Percentiles rank a stretch among this genome's conserved stretches.
Conservation (phyloP, 2,113 vertebrate genomes). For the Prietella phreatophila region DNA sequence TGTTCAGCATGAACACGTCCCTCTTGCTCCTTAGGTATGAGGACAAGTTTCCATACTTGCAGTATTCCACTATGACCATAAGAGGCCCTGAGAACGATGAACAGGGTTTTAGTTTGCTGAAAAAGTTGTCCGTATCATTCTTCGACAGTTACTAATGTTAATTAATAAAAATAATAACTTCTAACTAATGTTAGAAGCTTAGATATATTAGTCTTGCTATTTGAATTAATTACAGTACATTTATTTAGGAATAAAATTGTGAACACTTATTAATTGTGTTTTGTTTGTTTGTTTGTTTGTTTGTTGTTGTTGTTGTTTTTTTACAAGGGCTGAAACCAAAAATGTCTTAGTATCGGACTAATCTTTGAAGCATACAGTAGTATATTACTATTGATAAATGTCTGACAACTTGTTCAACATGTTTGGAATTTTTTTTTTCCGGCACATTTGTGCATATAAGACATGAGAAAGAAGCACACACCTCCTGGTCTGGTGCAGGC, state of each 20-base stretch:
- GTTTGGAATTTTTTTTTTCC: no score
- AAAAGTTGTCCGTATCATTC: background rate
- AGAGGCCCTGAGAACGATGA: constrained; percentile 78
- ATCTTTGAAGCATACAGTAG: background rate
- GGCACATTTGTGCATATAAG: background rate
- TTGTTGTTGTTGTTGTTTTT: background rate
- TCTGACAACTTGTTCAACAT: background rate
- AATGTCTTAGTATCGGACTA: background rate
- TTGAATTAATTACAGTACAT: background rate
- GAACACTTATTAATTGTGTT: background rate
- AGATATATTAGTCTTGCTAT: background rate
- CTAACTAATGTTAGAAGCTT: background rate
- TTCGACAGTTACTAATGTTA: background rate
- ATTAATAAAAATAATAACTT: background rate
- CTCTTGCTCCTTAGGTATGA: constrained; percentile 90
- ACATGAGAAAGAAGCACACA: constrained; percentile 52
- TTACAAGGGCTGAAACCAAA: background rate
- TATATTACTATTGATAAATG: background rate
- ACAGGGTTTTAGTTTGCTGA: background rate
- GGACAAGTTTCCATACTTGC: constrained; percentile 90
- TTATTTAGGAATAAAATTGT: background rate
- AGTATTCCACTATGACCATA: constrained; percentile 96
- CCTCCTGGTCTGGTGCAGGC: constrained; percentile 92
- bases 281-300: no score
- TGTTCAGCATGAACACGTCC: constrained; percentile 77